These are phyloP conservation scores for Chelmon rostratus DNA, from an alignment of 2,797 vertebrate genomes.

Conservation along the genomic window DNA sequence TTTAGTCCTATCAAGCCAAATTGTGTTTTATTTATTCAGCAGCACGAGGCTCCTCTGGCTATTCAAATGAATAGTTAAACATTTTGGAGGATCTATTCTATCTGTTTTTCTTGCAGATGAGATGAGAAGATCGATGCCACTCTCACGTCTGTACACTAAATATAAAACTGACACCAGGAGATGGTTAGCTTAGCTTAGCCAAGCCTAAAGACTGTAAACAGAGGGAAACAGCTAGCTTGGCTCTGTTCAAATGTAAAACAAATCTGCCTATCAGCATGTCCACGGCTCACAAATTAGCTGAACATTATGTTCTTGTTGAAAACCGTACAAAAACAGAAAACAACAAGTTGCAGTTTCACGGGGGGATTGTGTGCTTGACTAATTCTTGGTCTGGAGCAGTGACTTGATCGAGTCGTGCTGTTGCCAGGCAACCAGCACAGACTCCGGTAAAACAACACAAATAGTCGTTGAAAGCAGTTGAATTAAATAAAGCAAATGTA, in stretches of 20 bases:
- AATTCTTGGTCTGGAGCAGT: not conserved
- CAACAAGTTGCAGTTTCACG: not conserved
- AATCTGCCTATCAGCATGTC: not conserved
- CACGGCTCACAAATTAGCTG: not conserved
- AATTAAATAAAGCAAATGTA: not conserved
- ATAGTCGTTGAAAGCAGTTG: not conserved
- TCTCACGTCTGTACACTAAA: not conserved
- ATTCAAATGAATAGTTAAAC: conserved; percentile 3
- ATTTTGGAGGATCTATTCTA: conserved; percentile 1
- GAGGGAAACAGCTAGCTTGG: not conserved
- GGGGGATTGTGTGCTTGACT: not conserved
- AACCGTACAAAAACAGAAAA: too few relatives aligned
- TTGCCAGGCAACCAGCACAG: not conserved
- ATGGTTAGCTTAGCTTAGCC: not conserved
- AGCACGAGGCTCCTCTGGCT: not conserved
- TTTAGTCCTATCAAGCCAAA: not conserved
- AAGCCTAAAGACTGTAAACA: not conserved
- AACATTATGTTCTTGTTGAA: not conserved
- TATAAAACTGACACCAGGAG: too few relatives aligned
- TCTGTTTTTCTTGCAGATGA: not conserved
- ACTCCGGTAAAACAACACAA: not conserved
- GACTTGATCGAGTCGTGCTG: not conserved
- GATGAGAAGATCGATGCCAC: not conserved
- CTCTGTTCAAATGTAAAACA: not conserved
- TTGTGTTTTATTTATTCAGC: not conserved